A percentile compares a stretch with the other conserved stretches of the same genome.
Evolutionary conservation across 2,113 vertebrate genomes (phyloP).

Genomic region (Madoqua kirkii): DNA sequence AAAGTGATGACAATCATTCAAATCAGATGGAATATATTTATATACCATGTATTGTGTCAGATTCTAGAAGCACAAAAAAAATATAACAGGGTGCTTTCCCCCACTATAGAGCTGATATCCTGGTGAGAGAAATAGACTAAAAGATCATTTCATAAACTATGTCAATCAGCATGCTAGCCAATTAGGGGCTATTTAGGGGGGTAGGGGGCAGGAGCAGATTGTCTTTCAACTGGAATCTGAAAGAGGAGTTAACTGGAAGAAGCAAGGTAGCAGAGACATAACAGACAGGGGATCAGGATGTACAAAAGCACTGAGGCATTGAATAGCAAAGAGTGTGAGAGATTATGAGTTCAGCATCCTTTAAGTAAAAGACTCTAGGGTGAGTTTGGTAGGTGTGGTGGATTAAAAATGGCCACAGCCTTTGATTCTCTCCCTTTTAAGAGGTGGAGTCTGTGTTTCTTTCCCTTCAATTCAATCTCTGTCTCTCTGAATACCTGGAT

Average conservation of each 20-base stretch:
- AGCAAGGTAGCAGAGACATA: neutral
- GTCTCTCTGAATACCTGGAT: neutral
- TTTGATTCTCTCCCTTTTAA: neutral
- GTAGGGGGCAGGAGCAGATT: neutral
- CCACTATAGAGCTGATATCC: neutral
- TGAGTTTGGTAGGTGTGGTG: neutral
- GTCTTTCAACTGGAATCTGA: neutral
- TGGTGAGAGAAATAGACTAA: neutral
- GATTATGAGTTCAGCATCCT: neutral
- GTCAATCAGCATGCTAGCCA: neutral
- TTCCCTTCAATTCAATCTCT: neutral
- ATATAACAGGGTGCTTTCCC: neutral
- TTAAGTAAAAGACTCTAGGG: neutral
- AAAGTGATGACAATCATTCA: neutral
- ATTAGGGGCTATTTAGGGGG: neutral
- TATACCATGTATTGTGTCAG: neutral
- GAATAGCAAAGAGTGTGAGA: neutral
- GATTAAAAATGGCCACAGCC: neutral
- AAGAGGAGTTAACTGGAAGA: neutral
- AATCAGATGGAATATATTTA: neutral
- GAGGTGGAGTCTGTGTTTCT: neutral
- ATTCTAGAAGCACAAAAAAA: neutral
- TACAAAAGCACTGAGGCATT: accelerated
- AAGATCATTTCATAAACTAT: neutral
- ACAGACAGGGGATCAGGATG: neutral